A percentile compares a stretch with the other conserved stretches of the same genome.
These are phyloP conservation scores for Ictalurus furcatus DNA, from an alignment of 2,113 vertebrate genomes.

Conservation along the genomic window DNA sequence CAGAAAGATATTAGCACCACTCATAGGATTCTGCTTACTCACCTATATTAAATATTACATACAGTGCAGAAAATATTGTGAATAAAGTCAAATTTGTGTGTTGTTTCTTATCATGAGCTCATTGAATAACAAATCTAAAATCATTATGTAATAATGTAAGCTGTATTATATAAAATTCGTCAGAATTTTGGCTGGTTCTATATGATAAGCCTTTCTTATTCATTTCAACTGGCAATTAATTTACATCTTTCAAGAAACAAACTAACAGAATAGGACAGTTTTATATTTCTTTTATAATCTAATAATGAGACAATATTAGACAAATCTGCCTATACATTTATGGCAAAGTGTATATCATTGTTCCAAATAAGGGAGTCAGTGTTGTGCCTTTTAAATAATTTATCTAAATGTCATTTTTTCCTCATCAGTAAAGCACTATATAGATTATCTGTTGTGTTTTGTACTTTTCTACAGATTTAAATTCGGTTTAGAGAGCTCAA, in stretches of 20 bases:
- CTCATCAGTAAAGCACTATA: background rate
- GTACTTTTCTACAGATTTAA: background rate
- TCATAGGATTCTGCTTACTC: background rate
- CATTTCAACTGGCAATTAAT: background rate
- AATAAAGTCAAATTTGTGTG: no score
- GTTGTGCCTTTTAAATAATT: background rate
- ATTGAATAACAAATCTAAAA: background rate
- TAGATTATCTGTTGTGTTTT: background rate
- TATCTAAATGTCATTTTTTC: background rate
- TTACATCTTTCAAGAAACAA: background rate
- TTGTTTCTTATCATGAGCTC: background rate
- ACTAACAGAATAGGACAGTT: background rate
- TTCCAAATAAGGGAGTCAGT: background rate
- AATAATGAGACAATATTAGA: background rate
- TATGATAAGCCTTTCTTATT: background rate
- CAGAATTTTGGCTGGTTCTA: background rate
- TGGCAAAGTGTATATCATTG: background rate
- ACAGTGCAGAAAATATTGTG: background rate
- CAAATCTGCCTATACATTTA: background rate
- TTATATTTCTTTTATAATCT: background rate
- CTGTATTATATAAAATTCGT: background rate
- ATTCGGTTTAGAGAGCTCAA: background rate
- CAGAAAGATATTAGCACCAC: background rate
- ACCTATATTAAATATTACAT: background rate
- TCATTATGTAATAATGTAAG: background rate